Base-by-base conservation (phyloP, 2,797 vertebrate genomes). In the Glossophaga mutica region DNA sequence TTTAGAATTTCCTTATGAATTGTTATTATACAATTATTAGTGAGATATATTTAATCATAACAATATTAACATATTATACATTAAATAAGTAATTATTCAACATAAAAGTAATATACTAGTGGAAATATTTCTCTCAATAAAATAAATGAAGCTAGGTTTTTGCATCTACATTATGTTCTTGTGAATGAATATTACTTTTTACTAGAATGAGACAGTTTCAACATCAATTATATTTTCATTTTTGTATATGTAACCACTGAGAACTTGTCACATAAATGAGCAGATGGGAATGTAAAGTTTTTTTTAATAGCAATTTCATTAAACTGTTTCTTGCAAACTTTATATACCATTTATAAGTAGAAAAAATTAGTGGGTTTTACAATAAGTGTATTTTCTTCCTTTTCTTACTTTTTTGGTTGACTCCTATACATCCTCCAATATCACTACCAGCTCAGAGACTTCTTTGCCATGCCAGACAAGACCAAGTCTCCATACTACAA, bases 121-220 rank as follows among this genome's bases (percentile, higher is more conserved):
- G 44, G 50, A 67, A 94, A 85, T 5, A 79, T 90, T 90, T 55
- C 70, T 87, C 22, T 87, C 42, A 74, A 11, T 90, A 55, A 90
- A 22, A 87, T 48, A 8, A 22, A 76, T 67, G 7, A 79, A 93
- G 50, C 9, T 62, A 26, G 24, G 71, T 93, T 94, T 82, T 67
- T 32, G 34, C 59, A 52, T 37, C 26, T 90, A 71, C 42, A 74
- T 93, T 65, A n/a, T 82, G 14, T 71, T 62, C 76, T 87, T 16
- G 34, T 88, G 22, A 93, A 48, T 78, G 26, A 67, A 76, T 92
- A 71, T 59, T 42, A 62, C 19, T 90, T 96, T 94, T 91, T 89
- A 78, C 37, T 91, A 94, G 12, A 90, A 71, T 91, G 26, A 95
- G 50, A 88, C 1, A 62, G 15, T 55, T 87, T 92, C 44, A 90